Percentiles rank a stretch among this genome's conserved stretches.
phyloP scores from a whole-genome alignment of 2,797 vertebrate genomes.

The Craterocephalus amniculus region DNA sequence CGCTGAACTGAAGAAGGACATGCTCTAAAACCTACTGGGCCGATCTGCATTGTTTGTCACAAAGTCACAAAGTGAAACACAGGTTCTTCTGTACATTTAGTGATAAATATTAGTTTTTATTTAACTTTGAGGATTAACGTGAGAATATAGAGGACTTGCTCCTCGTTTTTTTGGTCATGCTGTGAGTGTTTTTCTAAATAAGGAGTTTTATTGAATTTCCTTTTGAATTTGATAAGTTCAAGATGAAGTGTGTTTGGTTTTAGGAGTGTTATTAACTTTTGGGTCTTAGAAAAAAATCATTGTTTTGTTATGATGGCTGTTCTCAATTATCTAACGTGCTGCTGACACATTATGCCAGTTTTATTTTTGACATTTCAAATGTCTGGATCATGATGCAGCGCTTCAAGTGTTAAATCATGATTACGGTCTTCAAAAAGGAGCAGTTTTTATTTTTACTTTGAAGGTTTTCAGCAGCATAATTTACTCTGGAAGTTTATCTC shows the following conservation, averaged over 20 bases:
- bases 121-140: constrained; percentile 57
- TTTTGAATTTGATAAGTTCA: constrained; percentile 34
- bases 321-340: constrained; percentile 2
- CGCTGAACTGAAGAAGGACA: constrained; percentile 83
- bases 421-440: constrained; percentile 7
- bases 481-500: constrained; percentile 1
- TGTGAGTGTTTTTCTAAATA: constrained; percentile 62
- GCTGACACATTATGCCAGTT: neutral
- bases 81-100: constrained; percentile 54
- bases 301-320: constrained; percentile 8
- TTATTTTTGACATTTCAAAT: constrained; percentile 11
- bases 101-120: constrained; percentile 63
- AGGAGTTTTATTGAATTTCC: constrained; percentile 39
- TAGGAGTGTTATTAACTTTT: constrained; percentile 39
- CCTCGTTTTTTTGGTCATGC: constrained; percentile 36
- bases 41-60: constrained; percentile 67
- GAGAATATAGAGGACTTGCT: constrained; percentile 60
- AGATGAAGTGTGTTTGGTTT: constrained; percentile 53
- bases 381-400: constrained; percentile 48
- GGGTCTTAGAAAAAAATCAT: constrained; percentile 16
- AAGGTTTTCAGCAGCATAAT: neutral
- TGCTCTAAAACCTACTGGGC: constrained; percentile 64
- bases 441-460: constrained; percentile 23
- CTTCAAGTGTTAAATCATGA: constrained; percentile 53
- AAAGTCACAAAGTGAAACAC: constrained; percentile 35